Evolutionary conservation across 2,113 vertebrate species (phyloP).

Genomic region (Elephantulus edwardii): DNA sequence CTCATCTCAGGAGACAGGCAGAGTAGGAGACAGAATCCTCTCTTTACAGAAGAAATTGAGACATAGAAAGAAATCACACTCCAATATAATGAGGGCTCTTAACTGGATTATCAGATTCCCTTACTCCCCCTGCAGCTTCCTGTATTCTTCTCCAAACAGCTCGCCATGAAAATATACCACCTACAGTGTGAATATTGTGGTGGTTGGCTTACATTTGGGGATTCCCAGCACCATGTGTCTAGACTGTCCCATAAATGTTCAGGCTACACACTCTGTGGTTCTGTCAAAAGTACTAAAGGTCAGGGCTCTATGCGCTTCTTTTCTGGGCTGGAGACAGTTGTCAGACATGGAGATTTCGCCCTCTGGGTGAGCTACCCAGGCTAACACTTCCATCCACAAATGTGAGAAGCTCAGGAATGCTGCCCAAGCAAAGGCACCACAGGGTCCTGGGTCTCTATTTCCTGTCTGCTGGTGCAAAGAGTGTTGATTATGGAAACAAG

Average conservation of each 20-base stretch:
- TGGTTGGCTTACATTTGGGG: background rate
- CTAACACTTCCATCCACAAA: background rate
- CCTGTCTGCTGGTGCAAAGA: no score
- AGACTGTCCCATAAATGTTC: background rate
- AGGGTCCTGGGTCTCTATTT: conserved; percentile 63
- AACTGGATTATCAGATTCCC: background rate
- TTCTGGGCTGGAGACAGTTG: background rate
- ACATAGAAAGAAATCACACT: background rate
- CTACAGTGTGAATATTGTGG: background rate
- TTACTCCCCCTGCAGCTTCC: background rate
- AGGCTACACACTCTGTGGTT: background rate
- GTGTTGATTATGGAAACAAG: no score
- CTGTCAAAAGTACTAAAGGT: conserved; percentile 9
- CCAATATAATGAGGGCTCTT: background rate
- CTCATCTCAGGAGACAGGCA: background rate
- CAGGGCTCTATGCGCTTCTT: background rate
- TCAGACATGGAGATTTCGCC: background rate
- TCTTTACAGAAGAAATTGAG: background rate
- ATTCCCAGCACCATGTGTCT: background rate
- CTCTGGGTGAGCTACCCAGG: background rate
- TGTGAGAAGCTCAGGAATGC: background rate
- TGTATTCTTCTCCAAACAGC: background rate
- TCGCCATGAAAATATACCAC: conserved; percentile 6
- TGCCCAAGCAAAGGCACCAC: background rate
- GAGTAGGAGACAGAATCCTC: background rate